Conservation (phyloP, 2,113 vertebrate genomes). For the Xiphorhynchus elegans region DNA sequence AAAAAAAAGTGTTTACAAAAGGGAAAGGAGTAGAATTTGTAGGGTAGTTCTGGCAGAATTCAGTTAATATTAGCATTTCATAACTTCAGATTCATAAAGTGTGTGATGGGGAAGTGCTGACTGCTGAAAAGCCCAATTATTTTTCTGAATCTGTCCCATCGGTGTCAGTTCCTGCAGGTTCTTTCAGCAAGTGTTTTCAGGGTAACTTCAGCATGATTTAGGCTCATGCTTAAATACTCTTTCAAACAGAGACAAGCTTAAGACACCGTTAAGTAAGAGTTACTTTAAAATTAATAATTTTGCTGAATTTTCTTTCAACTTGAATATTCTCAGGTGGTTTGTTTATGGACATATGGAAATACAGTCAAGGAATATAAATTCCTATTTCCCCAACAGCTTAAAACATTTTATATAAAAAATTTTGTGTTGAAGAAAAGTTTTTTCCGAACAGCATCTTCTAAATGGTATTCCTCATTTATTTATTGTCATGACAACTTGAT, state of each 20-base stretch:
- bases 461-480: not conserved
- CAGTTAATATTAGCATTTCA: not conserved
- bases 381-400: not conserved
- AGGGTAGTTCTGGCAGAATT: not conserved
- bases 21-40: not conserved
- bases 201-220: not conserved
- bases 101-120: not conserved
- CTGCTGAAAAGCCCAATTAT: not conserved
- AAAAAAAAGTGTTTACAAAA: slow-evolving; percentile 1
- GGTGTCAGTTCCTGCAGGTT: not conserved
- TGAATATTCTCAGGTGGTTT: not conserved
- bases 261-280: not conserved
- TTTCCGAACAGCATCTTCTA: not conserved
- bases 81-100: not conserved
- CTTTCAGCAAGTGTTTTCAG: not conserved
- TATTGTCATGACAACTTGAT: not conserved
- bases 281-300: not conserved
- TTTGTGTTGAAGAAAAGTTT: not conserved
- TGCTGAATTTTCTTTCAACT: not conserved
- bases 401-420: not conserved
- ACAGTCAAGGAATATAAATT: not conserved
- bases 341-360: not conserved
- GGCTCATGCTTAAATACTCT: not conserved
- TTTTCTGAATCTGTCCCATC: not conserved
- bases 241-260: not conserved